Percentiles rank a stretch among this genome's conserved stretches.
These are phyloP conservation scores for Catalaphyllia jardinei DNA, from an alignment of 64 coral and sea anemone species.

Conservation along the genomic window DNA sequence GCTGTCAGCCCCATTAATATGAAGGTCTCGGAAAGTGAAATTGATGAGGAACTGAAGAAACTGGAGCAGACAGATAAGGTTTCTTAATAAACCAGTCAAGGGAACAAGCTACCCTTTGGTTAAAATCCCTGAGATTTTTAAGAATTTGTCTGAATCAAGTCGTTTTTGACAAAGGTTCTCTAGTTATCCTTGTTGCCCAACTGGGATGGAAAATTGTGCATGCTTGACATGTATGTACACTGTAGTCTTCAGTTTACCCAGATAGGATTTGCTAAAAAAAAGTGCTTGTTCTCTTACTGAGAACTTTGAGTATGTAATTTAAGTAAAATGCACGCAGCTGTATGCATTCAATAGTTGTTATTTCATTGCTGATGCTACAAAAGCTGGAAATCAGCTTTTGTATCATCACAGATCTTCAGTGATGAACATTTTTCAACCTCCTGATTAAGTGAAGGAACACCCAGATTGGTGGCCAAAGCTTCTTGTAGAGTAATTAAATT, in stretches of 20 bases:
- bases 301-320: neutral
- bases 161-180: no score
- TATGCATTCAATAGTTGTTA: neutral
- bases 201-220: no score
- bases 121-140: neutral
- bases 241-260: neutral
- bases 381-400: no score
- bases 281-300: neutral
- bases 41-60: constrained; percentile 35
- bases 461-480: constrained; percentile 29
- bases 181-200: no score
- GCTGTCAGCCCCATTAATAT: neutral
- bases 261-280: neutral
- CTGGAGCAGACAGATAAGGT: constrained; percentile 31
- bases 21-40: constrained; percentile 31
- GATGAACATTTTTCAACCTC: neutral
- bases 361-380: no score
- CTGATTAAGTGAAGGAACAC: neutral
- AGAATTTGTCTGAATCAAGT: no score
- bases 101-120: neutral
- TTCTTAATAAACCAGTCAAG: neutral
- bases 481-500: no score
- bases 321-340: neutral
- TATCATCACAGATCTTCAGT: no score
- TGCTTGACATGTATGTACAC: neutral